A percentile compares a stretch with the other conserved stretches of the same genome.
Evolutionary conservation across 2,888 invertebrate genomes (phyloP).

Genomic region (Thymelicus lineola): DNA sequence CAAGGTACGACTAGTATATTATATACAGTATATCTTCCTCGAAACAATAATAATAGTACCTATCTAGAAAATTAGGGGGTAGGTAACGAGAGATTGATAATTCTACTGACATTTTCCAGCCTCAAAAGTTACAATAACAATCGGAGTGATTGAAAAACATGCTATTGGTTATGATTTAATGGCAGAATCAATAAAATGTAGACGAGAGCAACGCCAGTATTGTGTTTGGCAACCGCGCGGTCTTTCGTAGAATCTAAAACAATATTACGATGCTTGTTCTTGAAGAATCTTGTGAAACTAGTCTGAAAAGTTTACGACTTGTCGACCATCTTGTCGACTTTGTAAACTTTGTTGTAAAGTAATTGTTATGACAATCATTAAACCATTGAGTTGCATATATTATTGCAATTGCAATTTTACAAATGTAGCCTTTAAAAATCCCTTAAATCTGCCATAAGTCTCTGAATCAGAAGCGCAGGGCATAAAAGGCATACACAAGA

Average conservation of each 20-base stretch:
- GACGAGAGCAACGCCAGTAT: slow-evolving; percentile 6
- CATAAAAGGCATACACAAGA: too few species aligned
- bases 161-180: slow-evolving; percentile 12
- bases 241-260: background rate
- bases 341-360: background rate
- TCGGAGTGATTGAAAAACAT: slow-evolving; percentile 1
- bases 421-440: too few species aligned
- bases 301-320: background rate
- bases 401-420: too few species aligned
- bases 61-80: too few species aligned
- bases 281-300: slow-evolving; percentile 7
- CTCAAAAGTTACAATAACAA: slow-evolving; percentile 1
- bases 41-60: too few species aligned
- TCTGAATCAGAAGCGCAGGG: too few species aligned
- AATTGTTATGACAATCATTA: too few species aligned
- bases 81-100: background rate
- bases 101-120: background rate
- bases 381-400: too few species aligned
- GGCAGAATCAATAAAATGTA: slow-evolving; percentile 16
- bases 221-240: slow-evolving; percentile 12
- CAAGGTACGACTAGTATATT: too few species aligned
- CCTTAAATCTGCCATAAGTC: too few species aligned
- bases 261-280: background rate
- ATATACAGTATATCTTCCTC: too few species aligned
- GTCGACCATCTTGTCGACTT: background rate